Evolutionary conservation across 2,888 invertebrate species (phyloP), one percentile per base, ranked within the genome.

Genomic region (Teleiodes luculella): DNA sequence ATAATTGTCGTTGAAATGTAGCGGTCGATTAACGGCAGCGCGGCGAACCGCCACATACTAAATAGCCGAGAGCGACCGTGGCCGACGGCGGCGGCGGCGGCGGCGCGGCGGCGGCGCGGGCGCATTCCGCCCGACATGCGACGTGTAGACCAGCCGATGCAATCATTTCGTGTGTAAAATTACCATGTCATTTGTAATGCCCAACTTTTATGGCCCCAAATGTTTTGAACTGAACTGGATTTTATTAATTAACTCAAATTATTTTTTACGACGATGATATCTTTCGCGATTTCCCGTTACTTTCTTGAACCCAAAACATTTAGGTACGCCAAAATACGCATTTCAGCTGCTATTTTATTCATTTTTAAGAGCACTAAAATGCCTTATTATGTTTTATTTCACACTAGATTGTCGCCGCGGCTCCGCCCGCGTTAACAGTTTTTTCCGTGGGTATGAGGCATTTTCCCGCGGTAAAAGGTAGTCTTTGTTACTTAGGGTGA

Each of bases 11-110:
- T 72, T 72, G 70, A 79, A 80, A 72, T 80, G 83, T 82, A 79
- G 81, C 82, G 85, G 80, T 78, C 86, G 86, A 85, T 87, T 86
- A 87, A 88, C 86, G 87, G 87, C 80, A 75, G 78, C 68, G n/a
- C 70, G 67, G 59, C 63, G 59, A 62, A 61, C 74, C 65, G 66
- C 68, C 70, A 75, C 82, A 80, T 81, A 82, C 74, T 79, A 82
- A 86, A 69, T 67, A 73, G 72, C 58, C 58, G 69, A 24, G 24
- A 24, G 24, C 24, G 24, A 24, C 24, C 24, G 24, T 6, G 24
- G 24, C 65, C 70, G 3, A 6, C 61, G 62, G 69, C 67, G 72
- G 71, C 58, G 57, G 61, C 63, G 63, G 61, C 61, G 64, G 63
- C 65, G 66, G 70, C 24, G 24, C 61, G 62, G 69, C 67, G 72